Evolutionary conservation across 2,888 invertebrate species (phyloP), one percentile per base, ranked within the genome.

Genomic region (Xestia xanthographa): DNA sequence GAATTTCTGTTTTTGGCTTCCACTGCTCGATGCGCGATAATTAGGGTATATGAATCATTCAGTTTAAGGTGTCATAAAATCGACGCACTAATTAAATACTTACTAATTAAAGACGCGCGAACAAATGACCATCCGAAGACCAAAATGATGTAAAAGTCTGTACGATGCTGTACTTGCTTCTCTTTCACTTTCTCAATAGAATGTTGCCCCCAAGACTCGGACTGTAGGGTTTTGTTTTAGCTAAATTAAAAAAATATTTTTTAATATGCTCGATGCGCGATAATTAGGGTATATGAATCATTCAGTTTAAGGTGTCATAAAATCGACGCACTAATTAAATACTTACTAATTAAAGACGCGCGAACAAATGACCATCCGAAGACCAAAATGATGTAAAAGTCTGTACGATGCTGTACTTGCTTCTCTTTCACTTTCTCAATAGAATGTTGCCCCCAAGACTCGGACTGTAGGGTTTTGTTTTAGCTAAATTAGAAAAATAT

Each of bases 41-140:
- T 60, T 45, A 65, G 48, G 56, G 11, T 79, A 56, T 62, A 56
- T 67, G 56, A 74, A 80, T 80, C 80, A 74, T 80, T 62, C 60
- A 72, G 41, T 34, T 53, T 80, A 56, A 41, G 38, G 29, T 56
- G 38, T 70, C 60, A 63, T 77, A 79, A 70, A 48, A 50, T 20
- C 63, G 53, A 63, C 17, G 29, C 45, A 48, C 53, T n/a, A 29
- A 56, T 29, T 20, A 45, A 62, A 50, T 14, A n/a, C n/a, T n/a
- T n/a, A n/a, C n/a, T n/a, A n/a, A n/a, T n/a, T n/a, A n/a, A n/a
- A n/a, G n/a, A n/a, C n/a, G n/a, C 34, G 14, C 5, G 4, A 26
- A 34, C 20, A 17, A 34, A 50, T 56, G 12, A 8, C 22, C 14
- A n/a, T 26, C 9, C 17, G 43, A 68, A 77, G 11, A 34, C 43